These are phyloP conservation scores for Miltochrista miniata DNA, from an alignment of 2,888 invertebrate genomes.

Conservation along the genomic window DNA sequence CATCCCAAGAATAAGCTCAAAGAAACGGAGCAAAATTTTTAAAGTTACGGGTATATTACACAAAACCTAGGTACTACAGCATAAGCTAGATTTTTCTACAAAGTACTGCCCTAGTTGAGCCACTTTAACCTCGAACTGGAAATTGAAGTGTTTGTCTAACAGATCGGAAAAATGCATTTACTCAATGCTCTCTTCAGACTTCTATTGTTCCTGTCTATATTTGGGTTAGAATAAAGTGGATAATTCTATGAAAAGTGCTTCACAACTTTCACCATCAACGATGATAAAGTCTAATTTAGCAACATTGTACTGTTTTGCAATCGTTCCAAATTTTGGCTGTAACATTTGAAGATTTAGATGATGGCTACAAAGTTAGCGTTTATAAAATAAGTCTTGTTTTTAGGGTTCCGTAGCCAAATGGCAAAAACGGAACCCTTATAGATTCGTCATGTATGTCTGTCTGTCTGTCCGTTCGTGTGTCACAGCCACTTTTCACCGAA, in stretches of 20 bases:
- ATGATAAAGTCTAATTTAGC: no score
- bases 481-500: no score
- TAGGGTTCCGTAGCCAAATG: no score
- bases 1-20: no score
- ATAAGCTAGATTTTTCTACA: neutral
- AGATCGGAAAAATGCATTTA: neutral
- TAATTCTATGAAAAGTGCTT: neutral
- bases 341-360: slow-evolving; percentile 24
- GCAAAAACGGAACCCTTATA: no score
- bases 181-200: no score
- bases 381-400: no score
- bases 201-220: neutral
- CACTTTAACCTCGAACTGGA: neutral
- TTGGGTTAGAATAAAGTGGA: neutral
- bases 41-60: no score
- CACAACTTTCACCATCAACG: neutral
- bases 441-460: no score
- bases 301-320: slow-evolving; percentile 3
- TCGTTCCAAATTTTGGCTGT: slow-evolving; percentile 12
- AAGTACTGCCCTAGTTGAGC: neutral
- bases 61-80: no score
- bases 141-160: neutral
- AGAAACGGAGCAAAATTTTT: no score
- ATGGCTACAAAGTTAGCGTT: slow-evolving; percentile 15
- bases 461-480: no score